These are phyloP conservation scores for Aphaenogaster ashmeadi DNA, from an alignment of 1,140 invertebrate species.

Conservation along the genomic window DNA sequence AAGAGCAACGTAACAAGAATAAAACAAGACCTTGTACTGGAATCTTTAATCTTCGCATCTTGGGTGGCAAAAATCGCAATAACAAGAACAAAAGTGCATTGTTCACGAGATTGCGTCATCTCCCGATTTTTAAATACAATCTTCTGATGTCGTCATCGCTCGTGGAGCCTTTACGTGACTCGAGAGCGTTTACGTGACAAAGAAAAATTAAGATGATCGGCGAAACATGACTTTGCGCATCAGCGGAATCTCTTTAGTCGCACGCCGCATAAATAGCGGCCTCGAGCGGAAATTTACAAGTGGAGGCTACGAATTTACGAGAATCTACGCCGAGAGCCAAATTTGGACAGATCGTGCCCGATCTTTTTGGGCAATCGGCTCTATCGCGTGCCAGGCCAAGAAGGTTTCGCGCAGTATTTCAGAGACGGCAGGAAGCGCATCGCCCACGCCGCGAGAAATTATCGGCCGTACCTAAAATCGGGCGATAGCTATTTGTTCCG, in stretches of 20 bases:
- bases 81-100: constrained; percentile 40
- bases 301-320: constrained; percentile 45
- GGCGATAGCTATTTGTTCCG: constrained; percentile 45
- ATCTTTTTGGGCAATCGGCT: constrained; percentile 29
- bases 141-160: constrained; percentile 4
- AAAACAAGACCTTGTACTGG: constrained; percentile 26
- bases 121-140: constrained; percentile 16
- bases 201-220: constrained; percentile 40
- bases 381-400: constrained; percentile 58
- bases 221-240: constrained; percentile 22
- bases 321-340: constrained; percentile 19
- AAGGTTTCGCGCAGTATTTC: constrained; percentile 27
- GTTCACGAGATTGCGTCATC: constrained; percentile 36
- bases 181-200: background rate
- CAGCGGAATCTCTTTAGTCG: constrained; percentile 8
- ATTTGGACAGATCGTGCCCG: constrained; percentile 28
- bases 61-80: constrained; percentile 37
- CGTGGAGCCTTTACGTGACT: constrained; percentile 33
- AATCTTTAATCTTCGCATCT: constrained; percentile 26
- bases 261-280: constrained; percentile 32
- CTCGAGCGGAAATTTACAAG: constrained; percentile 32
- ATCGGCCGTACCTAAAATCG: constrained; percentile 43
- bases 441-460: constrained; percentile 45
- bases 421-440: constrained; percentile 61
- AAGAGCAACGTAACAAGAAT: constrained; percentile 26